Evolutionary conservation across 1,140 invertebrate species (phyloP), one percentile per base, ranked within the genome.

Genomic region (Drosophila triauraria): DNA sequence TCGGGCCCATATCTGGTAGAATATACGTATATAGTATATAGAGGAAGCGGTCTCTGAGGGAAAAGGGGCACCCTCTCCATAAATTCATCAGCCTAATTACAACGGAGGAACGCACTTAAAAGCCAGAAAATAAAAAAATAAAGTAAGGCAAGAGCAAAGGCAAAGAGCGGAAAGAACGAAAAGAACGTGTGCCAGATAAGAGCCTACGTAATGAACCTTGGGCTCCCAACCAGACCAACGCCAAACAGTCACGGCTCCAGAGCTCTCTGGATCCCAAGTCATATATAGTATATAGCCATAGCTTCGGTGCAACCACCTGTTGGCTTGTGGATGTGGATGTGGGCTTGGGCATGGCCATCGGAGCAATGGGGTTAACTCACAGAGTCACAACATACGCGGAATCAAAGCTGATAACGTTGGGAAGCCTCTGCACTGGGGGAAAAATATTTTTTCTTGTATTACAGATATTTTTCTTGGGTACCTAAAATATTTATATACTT

Each of bases 11-110:
- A 87, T 82, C 69, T 54, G 68, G 61, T 57, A 44, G 56, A 78
- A 69, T 63, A 50, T 30, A 23, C 12, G 47, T 38, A 47, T 47
- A 67, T 63, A 63, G 32, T 27, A 44, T 58, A 40, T 20, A 12
- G 20, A 48, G 51, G 44, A 23, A 35, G 53, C 15, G 42, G 44
- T 20, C 20, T 10, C 44, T 8, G 6, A 42, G 40, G 53, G 51
- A 0, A 2, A 10, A 13, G 51, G 51, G 30, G 12, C 17, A 15
- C 51, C 10, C 51, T 38, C 42, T 57, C 74, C 63, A 88, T 88
- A 88, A 88, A 88, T 88, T 90, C 81, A 88, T 88, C 84, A 88
- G 69, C 74, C 80, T 88, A 88, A 88, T 90, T 88, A 90, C 85
- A 85, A 53, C 44, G 38, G 32, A 47, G 43, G 32, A 80, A 71